Evolutionary conservation across 2,888 invertebrate genomes (phyloP).

Genomic region (Epistrophe grossulariae): DNA sequence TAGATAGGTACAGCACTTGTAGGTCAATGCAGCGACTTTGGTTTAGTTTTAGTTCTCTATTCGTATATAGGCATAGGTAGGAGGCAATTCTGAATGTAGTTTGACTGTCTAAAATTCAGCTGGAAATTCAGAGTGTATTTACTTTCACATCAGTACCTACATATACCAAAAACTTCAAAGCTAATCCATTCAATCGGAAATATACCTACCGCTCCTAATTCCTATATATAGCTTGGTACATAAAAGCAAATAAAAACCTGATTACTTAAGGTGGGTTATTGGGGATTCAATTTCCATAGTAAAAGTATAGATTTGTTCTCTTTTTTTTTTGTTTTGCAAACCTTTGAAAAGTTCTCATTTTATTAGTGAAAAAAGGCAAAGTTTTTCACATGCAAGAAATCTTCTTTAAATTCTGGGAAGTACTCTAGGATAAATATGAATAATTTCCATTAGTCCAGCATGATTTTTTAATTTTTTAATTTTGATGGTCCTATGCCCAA

Average conservation of each 20-base stretch:
- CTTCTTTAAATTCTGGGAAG: too few relatives aligned
- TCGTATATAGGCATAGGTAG: neutral
- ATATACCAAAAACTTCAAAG: slow-evolving; percentile 24
- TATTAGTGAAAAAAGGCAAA: neutral
- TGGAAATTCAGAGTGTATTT: neutral
- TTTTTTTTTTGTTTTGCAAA: neutral
- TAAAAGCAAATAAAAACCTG: neutral
- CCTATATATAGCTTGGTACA: too few relatives aligned
- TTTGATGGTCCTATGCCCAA: too few relatives aligned
- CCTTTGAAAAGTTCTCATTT: neutral
- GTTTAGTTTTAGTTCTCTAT: slow-evolving; percentile 1
- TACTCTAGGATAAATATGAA: too few relatives aligned
- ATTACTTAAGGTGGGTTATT: neutral
- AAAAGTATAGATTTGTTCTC: neutral
- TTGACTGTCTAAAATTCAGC: neutral
- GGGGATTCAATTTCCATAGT: neutral
- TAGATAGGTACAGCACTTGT: neutral
- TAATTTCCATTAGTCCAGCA: too few relatives aligned
- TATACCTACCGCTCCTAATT: neutral
- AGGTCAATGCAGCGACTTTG: slow-evolving; percentile 6
- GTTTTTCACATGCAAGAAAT: neutral
- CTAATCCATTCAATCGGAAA: slow-evolving; percentile 42
- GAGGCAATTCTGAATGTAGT: neutral
- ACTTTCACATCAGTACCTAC: neutral
- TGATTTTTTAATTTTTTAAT: too few relatives aligned